A percentile compares a stretch with the other conserved stretches of the same genome.
Conservation (phyloP, 2,113 vertebrate genomes). For the Eretmochelys imbricata region DNA sequence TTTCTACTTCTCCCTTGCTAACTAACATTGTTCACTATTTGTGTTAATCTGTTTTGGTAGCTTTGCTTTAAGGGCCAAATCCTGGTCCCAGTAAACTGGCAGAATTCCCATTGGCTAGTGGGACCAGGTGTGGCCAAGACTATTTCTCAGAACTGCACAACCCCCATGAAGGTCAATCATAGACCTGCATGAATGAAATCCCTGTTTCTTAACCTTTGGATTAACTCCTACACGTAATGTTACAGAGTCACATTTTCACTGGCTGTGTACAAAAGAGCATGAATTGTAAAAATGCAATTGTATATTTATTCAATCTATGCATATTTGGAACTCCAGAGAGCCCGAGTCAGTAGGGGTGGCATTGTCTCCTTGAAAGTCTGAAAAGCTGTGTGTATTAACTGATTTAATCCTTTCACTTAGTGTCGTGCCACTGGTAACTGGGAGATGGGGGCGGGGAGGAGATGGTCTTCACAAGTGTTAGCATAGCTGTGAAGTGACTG, state of each 20-base stretch:
- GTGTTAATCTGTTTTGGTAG: neutral
- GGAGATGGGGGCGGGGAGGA: neutral
- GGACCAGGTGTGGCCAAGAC: neutral
- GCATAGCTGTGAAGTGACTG: too few species aligned
- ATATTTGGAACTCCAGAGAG: neutral
- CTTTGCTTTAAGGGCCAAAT: neutral
- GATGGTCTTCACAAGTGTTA: neutral
- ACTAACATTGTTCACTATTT: fast-evolving
- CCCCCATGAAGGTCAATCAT: neutral
- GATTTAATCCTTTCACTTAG: neutral
- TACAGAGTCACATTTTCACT: neutral
- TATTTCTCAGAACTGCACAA: neutral
- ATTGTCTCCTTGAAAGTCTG: neutral
- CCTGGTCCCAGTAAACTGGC: neutral
- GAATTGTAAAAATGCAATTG: neutral
- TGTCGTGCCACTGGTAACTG: neutral
- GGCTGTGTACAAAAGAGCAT: neutral
- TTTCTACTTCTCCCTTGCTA: neutral
- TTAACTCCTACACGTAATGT: neutral
- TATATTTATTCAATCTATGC: neutral
- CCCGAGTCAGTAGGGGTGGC: neutral
- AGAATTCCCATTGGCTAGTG: neutral
- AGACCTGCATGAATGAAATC: neutral
- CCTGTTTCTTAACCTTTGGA: neutral
- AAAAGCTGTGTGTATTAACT: neutral